Evolutionary conservation across 2,113 vertebrate species (phyloP).

Genomic region (Xenopus borealis): DNA sequence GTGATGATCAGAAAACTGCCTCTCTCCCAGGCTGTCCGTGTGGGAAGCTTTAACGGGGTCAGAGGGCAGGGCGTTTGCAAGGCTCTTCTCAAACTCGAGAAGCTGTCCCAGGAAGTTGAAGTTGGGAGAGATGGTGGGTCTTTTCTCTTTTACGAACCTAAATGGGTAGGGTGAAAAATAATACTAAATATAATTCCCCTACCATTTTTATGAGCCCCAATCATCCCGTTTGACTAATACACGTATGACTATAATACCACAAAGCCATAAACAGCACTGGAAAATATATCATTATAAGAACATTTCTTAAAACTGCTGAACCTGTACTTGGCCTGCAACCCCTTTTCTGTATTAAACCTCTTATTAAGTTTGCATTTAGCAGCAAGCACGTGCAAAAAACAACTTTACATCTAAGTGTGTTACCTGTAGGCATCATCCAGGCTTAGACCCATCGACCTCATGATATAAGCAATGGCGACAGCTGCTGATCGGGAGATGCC

Average conservation of each 20-base stretch:
- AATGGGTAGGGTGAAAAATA: not conserved
- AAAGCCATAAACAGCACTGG: no score
- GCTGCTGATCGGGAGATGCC: constrained; percentile 76
- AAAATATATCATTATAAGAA: no score
- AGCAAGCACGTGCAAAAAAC: no score
- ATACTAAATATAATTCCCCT: no score
- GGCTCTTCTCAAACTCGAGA: constrained; percentile 68
- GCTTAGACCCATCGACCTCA: constrained; percentile 67
- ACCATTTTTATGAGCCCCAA: no score
- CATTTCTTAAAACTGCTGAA: no score
- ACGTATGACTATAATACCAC: no score
- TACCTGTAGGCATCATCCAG: constrained; percentile 77
- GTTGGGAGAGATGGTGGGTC: constrained; percentile 76
- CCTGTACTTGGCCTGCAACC: no score
- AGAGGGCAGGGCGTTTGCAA: constrained; percentile 48
- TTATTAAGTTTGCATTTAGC: no score
- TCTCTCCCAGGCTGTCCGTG: not conserved
- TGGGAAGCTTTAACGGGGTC: not conserved
- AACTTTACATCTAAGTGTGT: not conserved
- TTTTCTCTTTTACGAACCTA: constrained; percentile 76
- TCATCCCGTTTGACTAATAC: no score
- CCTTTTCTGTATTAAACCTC: no score
- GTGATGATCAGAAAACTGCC: not conserved
- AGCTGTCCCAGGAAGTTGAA: constrained; percentile 80
- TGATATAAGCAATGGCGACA: constrained; percentile 73